phyloP scores from a whole-genome alignment of 2,113 vertebrate species.

The Agapornis roseicollis region DNA sequence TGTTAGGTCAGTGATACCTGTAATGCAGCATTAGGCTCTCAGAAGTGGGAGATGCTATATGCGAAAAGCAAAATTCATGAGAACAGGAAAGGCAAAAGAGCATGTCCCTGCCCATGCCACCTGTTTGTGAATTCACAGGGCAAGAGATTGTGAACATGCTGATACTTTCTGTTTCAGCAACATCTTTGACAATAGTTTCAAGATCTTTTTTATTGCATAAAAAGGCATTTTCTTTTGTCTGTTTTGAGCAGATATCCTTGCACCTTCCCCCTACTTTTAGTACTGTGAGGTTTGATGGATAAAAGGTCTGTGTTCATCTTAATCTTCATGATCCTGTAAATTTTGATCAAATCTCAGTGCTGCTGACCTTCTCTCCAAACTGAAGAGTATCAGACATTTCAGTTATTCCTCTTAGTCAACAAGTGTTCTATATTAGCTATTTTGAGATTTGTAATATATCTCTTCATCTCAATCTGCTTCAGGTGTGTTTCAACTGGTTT shows the following conservation, averaged over 20 bases:
- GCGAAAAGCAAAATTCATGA: neutral
- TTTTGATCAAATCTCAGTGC: neutral
- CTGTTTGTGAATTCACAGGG: neutral
- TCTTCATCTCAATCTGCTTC: neutral
- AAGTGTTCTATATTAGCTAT: neutral
- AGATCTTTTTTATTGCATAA: neutral
- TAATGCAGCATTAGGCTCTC: fast-evolving
- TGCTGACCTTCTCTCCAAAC: neutral
- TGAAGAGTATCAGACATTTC: neutral
- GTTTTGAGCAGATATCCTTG: neutral
- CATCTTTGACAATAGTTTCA: neutral
- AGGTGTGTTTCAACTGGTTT: neutral
- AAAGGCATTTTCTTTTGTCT: neutral
- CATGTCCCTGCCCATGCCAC: fast-evolving
- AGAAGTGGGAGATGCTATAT: neutral
- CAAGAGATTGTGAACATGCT: neutral
- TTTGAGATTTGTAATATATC: neutral
- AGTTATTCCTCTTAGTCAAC: neutral
- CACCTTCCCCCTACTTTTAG: neutral
- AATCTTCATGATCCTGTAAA: neutral
- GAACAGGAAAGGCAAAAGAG: neutral
- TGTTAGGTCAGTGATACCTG: neutral
- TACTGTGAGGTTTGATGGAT: neutral
- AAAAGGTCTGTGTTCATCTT: neutral
- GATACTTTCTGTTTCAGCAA: neutral